Evolutionary conservation across 1,140 invertebrate genomes (phyloP).

Genomic region (Ceratosolen fusciceps): DNA sequence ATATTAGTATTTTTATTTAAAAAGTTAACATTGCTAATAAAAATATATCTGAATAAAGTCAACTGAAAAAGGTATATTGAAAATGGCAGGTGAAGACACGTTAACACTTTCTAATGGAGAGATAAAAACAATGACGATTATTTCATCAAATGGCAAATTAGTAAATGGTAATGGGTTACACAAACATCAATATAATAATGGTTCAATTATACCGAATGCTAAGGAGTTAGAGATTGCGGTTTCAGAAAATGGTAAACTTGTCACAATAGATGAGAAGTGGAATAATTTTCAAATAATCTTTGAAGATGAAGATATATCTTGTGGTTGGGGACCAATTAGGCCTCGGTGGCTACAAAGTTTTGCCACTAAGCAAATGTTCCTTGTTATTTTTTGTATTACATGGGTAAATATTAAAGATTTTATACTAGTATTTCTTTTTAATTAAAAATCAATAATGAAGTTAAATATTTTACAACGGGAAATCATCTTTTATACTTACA

Average conservation of each 20-base stretch:
- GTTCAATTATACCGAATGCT: conserved; percentile 62
- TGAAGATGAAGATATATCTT: conserved; percentile 73
- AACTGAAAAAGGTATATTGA: conserved; percentile 13
- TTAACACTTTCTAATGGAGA: conserved; percentile 62
- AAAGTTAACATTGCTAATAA: neutral
- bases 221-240: conserved; percentile 59
- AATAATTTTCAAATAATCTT: conserved; percentile 65
- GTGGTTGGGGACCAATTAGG: conserved; percentile 79
- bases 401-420: conserved; percentile 74
- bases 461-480: too few species aligned
- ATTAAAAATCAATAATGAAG: too few species aligned
- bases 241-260: conserved; percentile 61
- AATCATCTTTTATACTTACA: too few species aligned
- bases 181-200: conserved; percentile 62
- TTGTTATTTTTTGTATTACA: conserved; percentile 88
- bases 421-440: too few species aligned
- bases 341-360: conserved; percentile 82
- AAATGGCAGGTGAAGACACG: conserved; percentile 65
- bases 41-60: neutral
- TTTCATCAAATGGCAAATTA: conserved; percentile 59
- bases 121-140: conserved; percentile 61
- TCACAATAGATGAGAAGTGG: conserved; percentile 58
- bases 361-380: conserved; percentile 90
- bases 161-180: conserved; percentile 64
- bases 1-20: too few species aligned